Evolutionary conservation across 2,888 invertebrate genomes (phyloP).

Genomic region (Caenorhabditis sp.): DNA sequence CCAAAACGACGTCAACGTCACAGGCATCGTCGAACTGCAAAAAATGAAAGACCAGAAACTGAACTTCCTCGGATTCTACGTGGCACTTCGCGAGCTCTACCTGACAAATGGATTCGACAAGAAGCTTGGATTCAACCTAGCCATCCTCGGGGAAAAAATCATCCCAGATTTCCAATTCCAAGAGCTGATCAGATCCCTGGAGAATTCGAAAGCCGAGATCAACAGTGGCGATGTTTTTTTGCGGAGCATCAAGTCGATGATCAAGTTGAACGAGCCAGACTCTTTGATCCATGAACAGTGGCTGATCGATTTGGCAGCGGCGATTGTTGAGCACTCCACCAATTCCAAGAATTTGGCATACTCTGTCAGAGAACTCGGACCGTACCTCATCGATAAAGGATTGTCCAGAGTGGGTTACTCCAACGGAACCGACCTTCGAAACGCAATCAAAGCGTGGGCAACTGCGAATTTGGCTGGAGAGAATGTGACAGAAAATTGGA

Average conservation of each 20-base stretch:
- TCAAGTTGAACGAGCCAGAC: slow-evolving; percentile 4
- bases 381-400: neutral
- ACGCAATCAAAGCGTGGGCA: neutral
- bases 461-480: neutral
- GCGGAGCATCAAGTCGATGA: neutral
- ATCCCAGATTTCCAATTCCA: slow-evolving; percentile 10
- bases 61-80: slow-evolving; percentile 14
- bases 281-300: slow-evolving; percentile 1
- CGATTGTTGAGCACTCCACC: no score
- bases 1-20: neutral
- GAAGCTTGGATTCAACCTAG: neutral
- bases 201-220: slow-evolving; percentile 1
- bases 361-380: slow-evolving; percentile 14
- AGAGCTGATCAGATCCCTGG: neutral
- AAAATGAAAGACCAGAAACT: no score
- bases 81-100: slow-evolving; percentile 22
- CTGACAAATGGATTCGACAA: slow-evolving; percentile 7
- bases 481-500: neutral
- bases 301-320: neutral
- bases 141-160: neutral
- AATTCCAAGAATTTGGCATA: slow-evolving; percentile 25
- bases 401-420: neutral
- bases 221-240: slow-evolving; percentile 17
- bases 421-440: slow-evolving; percentile 18
- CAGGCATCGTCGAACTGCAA: no score